Conservation (phyloP, 2,888 invertebrate genomes). For the Caenorhabditis japonica region DNA sequence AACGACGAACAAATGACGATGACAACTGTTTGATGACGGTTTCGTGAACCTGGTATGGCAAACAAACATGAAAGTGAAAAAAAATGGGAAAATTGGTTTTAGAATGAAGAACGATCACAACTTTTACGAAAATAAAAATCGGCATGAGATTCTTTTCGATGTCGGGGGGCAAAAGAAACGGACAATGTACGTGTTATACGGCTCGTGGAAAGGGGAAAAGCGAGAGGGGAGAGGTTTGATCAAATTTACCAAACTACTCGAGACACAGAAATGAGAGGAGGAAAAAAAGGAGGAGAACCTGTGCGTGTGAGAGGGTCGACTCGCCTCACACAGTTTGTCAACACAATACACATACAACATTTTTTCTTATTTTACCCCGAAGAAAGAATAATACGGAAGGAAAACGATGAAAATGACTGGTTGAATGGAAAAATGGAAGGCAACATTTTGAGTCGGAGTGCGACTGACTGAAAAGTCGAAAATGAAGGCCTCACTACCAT, state of each 20-base stretch:
- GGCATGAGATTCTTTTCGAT: too few relatives aligned
- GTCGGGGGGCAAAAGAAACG: slow-evolving; percentile 1
- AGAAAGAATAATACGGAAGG: slow-evolving; percentile 33
- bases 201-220: slow-evolving; percentile 26
- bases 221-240: slow-evolving; percentile 34
- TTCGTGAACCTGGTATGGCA: slow-evolving; percentile 30
- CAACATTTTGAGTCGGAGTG: slow-evolving; percentile 29
- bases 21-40: slow-evolving; percentile 40
- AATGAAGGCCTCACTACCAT: slow-evolving; percentile 29
- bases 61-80: slow-evolving; percentile 30
- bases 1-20: too few relatives aligned
- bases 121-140: slow-evolving; percentile 1
- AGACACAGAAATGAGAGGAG: slow-evolving; percentile 29
- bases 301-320: slow-evolving; percentile 46
- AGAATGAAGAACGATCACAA: slow-evolving; percentile 12
- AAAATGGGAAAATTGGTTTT: slow-evolving; percentile 7
- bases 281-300: slow-evolving; percentile 36
- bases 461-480: slow-evolving; percentile 46
- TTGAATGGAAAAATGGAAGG: slow-evolving; percentile 17
- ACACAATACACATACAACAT: slow-evolving; percentile 46
- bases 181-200: slow-evolving; percentile 21
- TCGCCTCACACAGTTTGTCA: slow-evolving; percentile 46
- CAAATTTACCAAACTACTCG: slow-evolving; percentile 52
- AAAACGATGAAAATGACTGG: slow-evolving; percentile 11
- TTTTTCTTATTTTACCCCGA: slow-evolving; percentile 17